Base-by-base conservation (phyloP, 2,797 vertebrate genomes). In the Hippocampus kuda region DNA sequence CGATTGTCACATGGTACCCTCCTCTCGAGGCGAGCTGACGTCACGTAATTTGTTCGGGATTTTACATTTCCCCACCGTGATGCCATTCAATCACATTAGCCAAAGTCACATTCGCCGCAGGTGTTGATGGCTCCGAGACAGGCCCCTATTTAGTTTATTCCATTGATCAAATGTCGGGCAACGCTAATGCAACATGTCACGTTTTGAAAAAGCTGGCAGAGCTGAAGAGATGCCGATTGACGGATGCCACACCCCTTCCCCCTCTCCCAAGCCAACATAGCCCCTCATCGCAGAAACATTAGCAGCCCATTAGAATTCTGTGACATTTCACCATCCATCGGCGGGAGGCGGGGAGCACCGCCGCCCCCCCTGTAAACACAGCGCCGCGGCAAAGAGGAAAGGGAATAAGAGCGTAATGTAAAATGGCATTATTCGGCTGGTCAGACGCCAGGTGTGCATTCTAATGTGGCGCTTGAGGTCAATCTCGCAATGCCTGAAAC, bases 301-400 rank as follows among this genome's bases (percentile, higher is more conserved):
- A 88, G 72, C 68, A 30, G 70, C 65, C 72, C 72, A 91, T 91
- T 91, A 90, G 88, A 84, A 92, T 91, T 86, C 87, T 64, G 56
- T 90, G 89, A 90, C 89, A 91, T 92, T 91, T 90, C 77, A 79
- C 72, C 79, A 70, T 84, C 84, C 72, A 70, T 79, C 77, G 72
- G 68, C 77, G 72, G 68, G 72, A 74, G 59, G 59, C 30, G 59
- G 59, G 5, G 86, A 86, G 81, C 83, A 69, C 65, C 69, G 74
- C 77, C 70, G 75, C 79, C 74, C 78, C 27, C 75, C 77, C 78
- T 88, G 88, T 88, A 88, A 89, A 91, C 84, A 88, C 81, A 85
- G 82, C 76, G 71, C 71, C 68, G 83, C 71, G 75, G 86, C 76
- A 73, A 88, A 81, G 81, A 78, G 86, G 84, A 79, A 79, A 74